phyloP scores from a whole-genome alignment of 1,140 invertebrate genomes.

The Drosophila murphyi region DNA sequence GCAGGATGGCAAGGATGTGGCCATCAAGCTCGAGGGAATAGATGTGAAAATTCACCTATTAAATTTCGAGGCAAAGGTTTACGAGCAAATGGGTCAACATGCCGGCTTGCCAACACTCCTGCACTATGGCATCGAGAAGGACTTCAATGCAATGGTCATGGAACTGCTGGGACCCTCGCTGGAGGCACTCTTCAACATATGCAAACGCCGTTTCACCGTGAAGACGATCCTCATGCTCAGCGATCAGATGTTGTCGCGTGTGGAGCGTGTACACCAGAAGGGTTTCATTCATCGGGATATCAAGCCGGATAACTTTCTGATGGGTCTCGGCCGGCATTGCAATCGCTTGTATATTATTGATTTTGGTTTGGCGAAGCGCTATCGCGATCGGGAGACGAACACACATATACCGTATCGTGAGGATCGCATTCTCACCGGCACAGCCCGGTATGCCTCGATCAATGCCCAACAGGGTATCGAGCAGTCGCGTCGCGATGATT shows the following conservation, averaged over 20 bases:
- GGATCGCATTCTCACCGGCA: constrained; percentile 98
- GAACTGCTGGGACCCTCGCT: constrained; percentile 98
- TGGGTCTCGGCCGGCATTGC: constrained; percentile 97
- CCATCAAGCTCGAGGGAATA: constrained; percentile 99
- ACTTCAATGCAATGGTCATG: constrained; percentile 99
- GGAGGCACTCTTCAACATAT: constrained; percentile 99
- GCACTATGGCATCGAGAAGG: constrained; percentile 98
- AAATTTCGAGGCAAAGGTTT: constrained; percentile 99
- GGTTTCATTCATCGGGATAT: constrained; percentile 99
- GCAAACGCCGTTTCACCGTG: constrained; percentile 96
- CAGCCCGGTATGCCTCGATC: constrained; percentile 90
- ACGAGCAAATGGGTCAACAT: constrained; percentile 97
- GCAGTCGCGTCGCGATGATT: constrained; percentile 95
- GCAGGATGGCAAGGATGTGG: constrained; percentile 97
- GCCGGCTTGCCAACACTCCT: constrained; percentile 96
- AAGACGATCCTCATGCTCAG: constrained; percentile 99
- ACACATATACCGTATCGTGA: constrained; percentile 98
- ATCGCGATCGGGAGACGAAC: constrained; percentile 94
- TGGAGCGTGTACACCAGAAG: constrained; percentile 98
- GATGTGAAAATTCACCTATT: constrained; percentile 99
- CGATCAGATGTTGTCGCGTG: constrained; percentile 98
- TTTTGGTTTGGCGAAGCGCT: constrained; percentile 99
- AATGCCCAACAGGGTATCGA: constrained; percentile 92
- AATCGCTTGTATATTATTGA: constrained; percentile 99
- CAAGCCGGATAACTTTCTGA: constrained; percentile 99